Percentiles rank a stretch among this genome's conserved stretches.
Evolutionary conservation across 2,113 vertebrate species (phyloP).

Genomic region (Alces alces): DNA sequence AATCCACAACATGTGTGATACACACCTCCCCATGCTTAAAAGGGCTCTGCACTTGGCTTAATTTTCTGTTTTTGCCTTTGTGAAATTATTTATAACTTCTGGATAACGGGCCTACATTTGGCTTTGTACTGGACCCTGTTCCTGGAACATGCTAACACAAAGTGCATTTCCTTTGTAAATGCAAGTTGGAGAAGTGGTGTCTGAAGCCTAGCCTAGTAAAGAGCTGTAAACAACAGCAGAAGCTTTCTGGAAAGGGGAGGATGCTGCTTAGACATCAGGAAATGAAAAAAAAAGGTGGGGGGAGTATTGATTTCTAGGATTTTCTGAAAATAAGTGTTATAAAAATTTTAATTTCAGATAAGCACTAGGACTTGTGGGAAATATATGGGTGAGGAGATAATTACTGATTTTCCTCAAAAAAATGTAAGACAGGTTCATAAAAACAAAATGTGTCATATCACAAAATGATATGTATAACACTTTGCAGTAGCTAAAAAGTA

Average conservation of each 20-base stretch:
- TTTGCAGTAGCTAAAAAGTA: background rate
- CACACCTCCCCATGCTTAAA: background rate
- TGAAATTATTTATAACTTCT: background rate
- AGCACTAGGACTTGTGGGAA: background rate
- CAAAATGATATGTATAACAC: background rate
- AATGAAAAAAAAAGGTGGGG: background rate
- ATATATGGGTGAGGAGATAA: background rate
- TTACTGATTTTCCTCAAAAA: background rate
- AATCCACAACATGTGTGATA: accelerated
- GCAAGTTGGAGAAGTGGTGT: background rate
- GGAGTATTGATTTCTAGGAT: background rate
- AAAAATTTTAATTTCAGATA: background rate
- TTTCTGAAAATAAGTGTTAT: background rate
- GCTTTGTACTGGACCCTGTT: background rate
- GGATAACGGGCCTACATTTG: background rate
- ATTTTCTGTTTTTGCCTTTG: background rate
- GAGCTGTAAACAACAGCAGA: background rate
- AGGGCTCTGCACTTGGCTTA: background rate
- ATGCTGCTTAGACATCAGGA: background rate
- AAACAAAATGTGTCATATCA: background rate
- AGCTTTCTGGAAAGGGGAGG: background rate
- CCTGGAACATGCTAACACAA: background rate
- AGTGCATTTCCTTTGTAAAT: background rate
- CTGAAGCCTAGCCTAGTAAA: background rate
- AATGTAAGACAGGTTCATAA: background rate